Conservation (phyloP, 2,888 invertebrate genomes). For the Empis livida region DNA sequence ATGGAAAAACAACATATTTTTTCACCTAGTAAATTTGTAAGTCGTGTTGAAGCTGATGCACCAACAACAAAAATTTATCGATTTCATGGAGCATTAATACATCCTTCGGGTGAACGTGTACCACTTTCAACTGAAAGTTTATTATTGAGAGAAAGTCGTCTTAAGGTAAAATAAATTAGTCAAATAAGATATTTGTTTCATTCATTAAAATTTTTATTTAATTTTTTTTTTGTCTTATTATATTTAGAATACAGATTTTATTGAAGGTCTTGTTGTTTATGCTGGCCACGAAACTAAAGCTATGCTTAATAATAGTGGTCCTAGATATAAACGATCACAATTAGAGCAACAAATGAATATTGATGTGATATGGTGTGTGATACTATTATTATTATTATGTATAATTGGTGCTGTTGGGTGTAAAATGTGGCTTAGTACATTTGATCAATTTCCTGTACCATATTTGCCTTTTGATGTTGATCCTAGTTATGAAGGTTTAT, state of each 20-base stretch:
- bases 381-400: conserved; percentile 79
- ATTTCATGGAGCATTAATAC: conserved; percentile 80
- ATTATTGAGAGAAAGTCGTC: conserved; percentile 79
- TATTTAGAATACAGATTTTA: conserved; percentile 78
- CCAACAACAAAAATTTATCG: conserved; percentile 94
- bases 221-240: neutral
- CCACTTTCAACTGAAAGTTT: conserved; percentile 82
- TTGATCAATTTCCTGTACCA: conserved; percentile 43
- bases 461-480: conserved; percentile 52
- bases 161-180: conserved; percentile 39
- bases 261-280: conserved; percentile 95
- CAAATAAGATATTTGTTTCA: neutral
- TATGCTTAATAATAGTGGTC: conserved; percentile 93
- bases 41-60: conserved; percentile 80
- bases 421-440: conserved; percentile 60
- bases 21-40: conserved; percentile 66
- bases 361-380: conserved; percentile 93
- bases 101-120: conserved; percentile 63
- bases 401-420: conserved; percentile 84
- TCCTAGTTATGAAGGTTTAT: conserved; percentile 60
- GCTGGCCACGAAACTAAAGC: conserved; percentile 96
- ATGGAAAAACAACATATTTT: conserved; percentile 52
- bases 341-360: conserved; percentile 90
- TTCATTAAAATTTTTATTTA: neutral
- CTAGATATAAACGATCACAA: conserved; percentile 82